Evolutionary conservation across 2,113 vertebrate species (phyloP), one percentile per base, ranked within the genome.

Genomic region (Chaenogobius annularis): DNA sequence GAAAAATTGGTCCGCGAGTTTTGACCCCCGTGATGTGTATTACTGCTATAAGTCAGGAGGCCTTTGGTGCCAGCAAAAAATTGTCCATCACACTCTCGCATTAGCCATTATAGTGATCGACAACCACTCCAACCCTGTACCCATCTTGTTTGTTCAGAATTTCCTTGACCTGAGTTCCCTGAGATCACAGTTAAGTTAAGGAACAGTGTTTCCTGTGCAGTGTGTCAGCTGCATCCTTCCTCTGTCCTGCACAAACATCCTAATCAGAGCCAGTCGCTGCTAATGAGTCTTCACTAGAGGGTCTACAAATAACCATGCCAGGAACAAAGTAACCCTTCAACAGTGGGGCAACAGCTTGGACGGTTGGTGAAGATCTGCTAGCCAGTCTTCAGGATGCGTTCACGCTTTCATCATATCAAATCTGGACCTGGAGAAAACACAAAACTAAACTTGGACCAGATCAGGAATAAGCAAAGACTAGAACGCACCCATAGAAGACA

Each of bases 201-300:
- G 7, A 54, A 54, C n/a, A 20, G 50, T n/a, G 55, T 58, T 58
- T 58, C 55, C 55, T 23, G 11, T 14, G 22, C 23, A 12, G 56
- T 59, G 56, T 61, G 58, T 61, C 14, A 31, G 58, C 17, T 9
- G 3, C 20, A 63, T 73, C 77, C 73, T 84, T 80, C 77, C 72
- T 75, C 64, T 73, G 67, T 20, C 37, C 75, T 76, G 70, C 19
- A 73, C 6, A 81, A 83, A 79, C 73, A 74, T 69, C 68, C 23
- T 58, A 9, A 17, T 72, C 73, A 1, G 31, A 37, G 35, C 7
- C 26, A 22, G 23, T 3, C 35, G 31, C n/a, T 40, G 56, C 37
- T 15, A 68, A 69, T 26, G 8, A 48, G 50, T 59, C 52, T 23
- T 58, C 58, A 26, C 5, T 52, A 7, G 3, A 37, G 47, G 22